phyloP scores from a whole-genome alignment of 2,888 invertebrate species.

The Thecophora atra region DNA sequence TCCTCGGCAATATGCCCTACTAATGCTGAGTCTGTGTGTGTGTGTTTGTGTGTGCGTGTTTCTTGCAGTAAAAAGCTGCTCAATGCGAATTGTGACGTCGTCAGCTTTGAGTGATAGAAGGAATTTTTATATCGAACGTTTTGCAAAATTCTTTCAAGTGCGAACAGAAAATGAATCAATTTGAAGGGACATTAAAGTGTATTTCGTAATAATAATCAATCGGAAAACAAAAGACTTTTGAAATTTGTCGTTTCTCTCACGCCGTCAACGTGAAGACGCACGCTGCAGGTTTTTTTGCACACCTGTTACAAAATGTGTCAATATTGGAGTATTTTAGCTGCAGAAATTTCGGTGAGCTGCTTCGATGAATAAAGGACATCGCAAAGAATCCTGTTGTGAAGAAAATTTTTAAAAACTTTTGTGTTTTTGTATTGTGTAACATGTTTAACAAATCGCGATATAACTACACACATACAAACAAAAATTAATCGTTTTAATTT shows the following conservation, averaged over 20 bases:
- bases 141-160: background rate
- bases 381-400: background rate
- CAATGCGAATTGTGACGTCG: too few relatives aligned
- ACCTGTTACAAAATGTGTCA: conserved; percentile 59
- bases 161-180: too few relatives aligned
- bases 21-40: background rate
- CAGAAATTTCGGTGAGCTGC: conserved; percentile 55
- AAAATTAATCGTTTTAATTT: too few relatives aligned
- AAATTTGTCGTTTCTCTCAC: too few relatives aligned
- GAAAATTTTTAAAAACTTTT: background rate
- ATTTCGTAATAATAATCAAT: too few relatives aligned
- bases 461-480: too few relatives aligned
- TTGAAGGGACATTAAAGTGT: too few relatives aligned
- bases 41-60: conserved; percentile 19
- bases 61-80: background rate
- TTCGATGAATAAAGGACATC: background rate
- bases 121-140: background rate
- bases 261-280: too few relatives aligned
- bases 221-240: too few relatives aligned
- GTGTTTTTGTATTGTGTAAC: too few relatives aligned
- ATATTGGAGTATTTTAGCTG: conserved; percentile 52
- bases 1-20: background rate
- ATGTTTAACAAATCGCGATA: background rate
- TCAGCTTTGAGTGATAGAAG: too few relatives aligned
- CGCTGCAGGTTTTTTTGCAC: conserved; percentile 51